Conservation (phyloP, 2,888 invertebrate genomes). For the Galeopsomyia nigrocyanea region DNA sequence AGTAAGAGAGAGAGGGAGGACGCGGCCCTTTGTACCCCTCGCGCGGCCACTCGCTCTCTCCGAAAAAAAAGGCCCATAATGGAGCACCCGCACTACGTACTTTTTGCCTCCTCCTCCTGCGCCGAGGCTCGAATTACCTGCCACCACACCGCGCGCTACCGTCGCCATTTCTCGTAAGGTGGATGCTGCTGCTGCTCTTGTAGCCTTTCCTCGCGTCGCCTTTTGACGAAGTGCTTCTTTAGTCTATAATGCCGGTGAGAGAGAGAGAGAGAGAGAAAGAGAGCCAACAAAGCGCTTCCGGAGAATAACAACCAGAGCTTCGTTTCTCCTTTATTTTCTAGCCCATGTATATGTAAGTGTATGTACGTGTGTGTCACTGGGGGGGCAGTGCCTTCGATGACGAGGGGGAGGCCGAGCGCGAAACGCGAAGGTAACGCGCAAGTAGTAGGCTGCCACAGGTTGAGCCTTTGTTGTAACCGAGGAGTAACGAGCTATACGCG, state of each 20-base stretch:
- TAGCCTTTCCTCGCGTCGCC: constrained; percentile 26
- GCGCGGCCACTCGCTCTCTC: too few relatives aligned
- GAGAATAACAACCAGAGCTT: constrained; percentile 43
- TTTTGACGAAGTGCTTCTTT: constrained; percentile 50
- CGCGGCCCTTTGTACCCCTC: constrained; percentile 22
- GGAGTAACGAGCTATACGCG: background rate
- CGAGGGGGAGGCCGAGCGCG: background rate
- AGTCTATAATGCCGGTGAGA: constrained; percentile 51
- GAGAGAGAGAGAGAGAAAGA: constrained; percentile 47
- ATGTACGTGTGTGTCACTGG: background rate
- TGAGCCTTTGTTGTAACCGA: constrained; percentile 8
- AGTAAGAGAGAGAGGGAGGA: constrained; percentile 53
- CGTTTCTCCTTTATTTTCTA: background rate
- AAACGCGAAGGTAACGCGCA: background rate
- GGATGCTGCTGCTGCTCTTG: background rate
- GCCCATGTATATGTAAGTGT: background rate
- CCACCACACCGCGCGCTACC: background rate
- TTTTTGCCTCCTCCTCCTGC: background rate
- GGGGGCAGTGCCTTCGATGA: background rate
- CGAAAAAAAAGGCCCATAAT: too few relatives aligned
- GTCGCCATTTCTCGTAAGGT: constrained; percentile 6
- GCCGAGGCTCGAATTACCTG: constrained; percentile 25
- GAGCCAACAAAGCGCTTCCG: constrained; percentile 56
- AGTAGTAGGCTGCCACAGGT: constrained; percentile 8
- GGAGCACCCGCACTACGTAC: constrained; percentile 20